Evolutionary conservation across 2,113 vertebrate species (phyloP).

Genomic region (Mirounga angustirostris): DNA sequence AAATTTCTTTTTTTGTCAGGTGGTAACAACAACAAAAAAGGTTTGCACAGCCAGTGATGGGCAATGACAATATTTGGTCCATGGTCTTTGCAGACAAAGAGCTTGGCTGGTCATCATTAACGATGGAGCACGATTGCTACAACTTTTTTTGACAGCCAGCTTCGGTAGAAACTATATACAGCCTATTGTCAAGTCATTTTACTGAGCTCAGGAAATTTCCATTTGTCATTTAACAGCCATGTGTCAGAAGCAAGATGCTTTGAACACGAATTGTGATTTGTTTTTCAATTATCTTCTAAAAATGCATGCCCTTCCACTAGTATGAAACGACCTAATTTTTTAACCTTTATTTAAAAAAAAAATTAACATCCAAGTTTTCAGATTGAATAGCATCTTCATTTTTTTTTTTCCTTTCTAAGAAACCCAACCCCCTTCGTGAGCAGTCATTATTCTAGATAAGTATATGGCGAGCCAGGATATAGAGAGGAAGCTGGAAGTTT

Average conservation of each 20-base stretch:
- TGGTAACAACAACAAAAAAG: neutral
- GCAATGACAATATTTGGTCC: neutral
- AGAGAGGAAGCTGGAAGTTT: slow-evolving; percentile 4
- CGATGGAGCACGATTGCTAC: neutral
- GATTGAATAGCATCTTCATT: neutral
- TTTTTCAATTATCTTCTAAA: slow-evolving; percentile 32
- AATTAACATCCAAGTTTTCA: slow-evolving; percentile 1
- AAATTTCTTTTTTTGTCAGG: slow-evolving; percentile 30
- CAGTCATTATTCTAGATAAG: slow-evolving; percentile 32
- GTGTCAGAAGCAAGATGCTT: slow-evolving; percentile 57
- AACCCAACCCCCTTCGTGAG: neutral
- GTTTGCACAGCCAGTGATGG: neutral
- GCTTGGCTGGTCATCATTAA: neutral
- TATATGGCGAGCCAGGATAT: neutral
- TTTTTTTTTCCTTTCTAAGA: neutral
- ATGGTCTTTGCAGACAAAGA: neutral
- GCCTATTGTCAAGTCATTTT: slow-evolving; percentile 35
- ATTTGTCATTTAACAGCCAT: slow-evolving; percentile 43
- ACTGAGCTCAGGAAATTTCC: slow-evolving; percentile 60
- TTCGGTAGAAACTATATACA: neutral
- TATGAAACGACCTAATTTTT: slow-evolving; percentile 45
- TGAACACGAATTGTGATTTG: neutral
- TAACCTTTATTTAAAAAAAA: neutral
- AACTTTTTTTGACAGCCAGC: slow-evolving; percentile 67
- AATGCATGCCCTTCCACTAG: neutral